Conservation (phyloP, 2,113 vertebrate genomes). For the Silurus meridionalis region DNA sequence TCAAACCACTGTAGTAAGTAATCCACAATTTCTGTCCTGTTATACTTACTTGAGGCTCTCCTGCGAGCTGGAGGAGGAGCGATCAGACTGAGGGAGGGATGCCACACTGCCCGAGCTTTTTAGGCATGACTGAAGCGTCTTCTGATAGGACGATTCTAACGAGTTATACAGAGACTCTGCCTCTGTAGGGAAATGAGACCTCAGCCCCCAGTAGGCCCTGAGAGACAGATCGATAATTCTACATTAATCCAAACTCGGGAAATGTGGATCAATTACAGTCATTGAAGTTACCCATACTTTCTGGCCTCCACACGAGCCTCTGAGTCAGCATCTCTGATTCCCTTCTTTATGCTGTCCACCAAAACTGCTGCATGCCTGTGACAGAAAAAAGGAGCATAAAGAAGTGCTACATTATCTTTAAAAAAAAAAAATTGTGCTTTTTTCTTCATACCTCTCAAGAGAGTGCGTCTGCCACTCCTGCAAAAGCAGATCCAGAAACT, state of each 20-base stretch:
- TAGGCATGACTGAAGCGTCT: slow-evolving; percentile 87
- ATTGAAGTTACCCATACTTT: slow-evolving; percentile 78
- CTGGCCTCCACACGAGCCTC: slow-evolving; percentile 95
- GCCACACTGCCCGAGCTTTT: slow-evolving; percentile 90
- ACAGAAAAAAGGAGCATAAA: slow-evolving; percentile 1
- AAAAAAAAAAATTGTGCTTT: neutral
- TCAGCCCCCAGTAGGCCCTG: slow-evolving; percentile 92
- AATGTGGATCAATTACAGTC: slow-evolving; percentile 5
- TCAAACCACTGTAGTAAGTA: neutral
- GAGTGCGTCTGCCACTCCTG: slow-evolving; percentile 82
- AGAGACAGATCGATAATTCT: slow-evolving; percentile 6
- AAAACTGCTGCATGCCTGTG: slow-evolving; percentile 88
- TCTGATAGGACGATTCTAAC: slow-evolving; percentile 90
- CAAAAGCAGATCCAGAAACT: slow-evolving; percentile 76
- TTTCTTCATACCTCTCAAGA: slow-evolving; percentile 71
- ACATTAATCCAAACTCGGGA: neutral
- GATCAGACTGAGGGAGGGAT: slow-evolving; percentile 94
- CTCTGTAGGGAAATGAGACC: slow-evolving; percentile 90
- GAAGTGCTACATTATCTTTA: neutral
- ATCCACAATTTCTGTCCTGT: neutral
- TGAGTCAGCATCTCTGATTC: slow-evolving; percentile 93
- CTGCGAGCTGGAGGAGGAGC: slow-evolving; percentile 96
- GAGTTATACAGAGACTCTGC: slow-evolving; percentile 89
- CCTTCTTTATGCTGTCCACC: slow-evolving; percentile 97
- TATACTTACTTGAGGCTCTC: slow-evolving; percentile 93